Evolutionary conservation across 2,113 vertebrate genomes (phyloP).

Genomic region (Haliaeetus leucogaster): DNA sequence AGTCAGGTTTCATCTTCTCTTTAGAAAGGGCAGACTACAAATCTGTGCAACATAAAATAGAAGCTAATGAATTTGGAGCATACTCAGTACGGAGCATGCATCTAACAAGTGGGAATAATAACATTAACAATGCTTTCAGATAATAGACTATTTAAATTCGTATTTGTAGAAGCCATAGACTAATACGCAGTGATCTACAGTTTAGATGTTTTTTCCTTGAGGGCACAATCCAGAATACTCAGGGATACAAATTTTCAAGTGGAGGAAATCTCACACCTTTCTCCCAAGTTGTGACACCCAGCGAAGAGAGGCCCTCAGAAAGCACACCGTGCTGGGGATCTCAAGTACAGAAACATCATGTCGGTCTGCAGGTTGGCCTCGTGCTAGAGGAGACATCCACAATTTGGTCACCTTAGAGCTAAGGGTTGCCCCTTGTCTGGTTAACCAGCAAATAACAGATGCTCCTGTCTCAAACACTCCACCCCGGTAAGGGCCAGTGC

Average conservation of each 20-base stretch:
- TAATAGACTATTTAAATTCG: constrained; percentile 65
- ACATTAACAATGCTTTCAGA: constrained; percentile 61
- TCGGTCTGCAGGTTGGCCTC: background rate
- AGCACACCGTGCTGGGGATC: background rate
- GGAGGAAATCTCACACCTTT: background rate
- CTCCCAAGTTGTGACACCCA: background rate
- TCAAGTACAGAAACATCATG: background rate
- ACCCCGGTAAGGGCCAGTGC: background rate
- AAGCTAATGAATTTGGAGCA: constrained; percentile 67
- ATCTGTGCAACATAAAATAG: constrained; percentile 68
- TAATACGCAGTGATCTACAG: background rate
- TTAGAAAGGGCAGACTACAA: constrained; percentile 63
- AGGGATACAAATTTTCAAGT: background rate
- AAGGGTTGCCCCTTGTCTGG: background rate
- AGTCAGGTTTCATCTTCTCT: constrained; percentile 60
- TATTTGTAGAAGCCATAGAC: constrained; percentile 42
- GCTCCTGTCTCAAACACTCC: background rate
- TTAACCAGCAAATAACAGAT: background rate
- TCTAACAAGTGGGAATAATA: constrained; percentile 67
- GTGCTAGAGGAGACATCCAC: rapidly evolving
- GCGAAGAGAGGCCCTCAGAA: background rate
- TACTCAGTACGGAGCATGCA: constrained; percentile 23
- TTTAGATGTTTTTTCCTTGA: background rate
- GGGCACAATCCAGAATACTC: background rate
- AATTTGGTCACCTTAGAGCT: background rate